Percentiles rank a stretch among this genome's conserved stretches.
Evolutionary conservation across 2,113 vertebrate genomes (phyloP).

Genomic region (Neolamprologus variostigma): DNA sequence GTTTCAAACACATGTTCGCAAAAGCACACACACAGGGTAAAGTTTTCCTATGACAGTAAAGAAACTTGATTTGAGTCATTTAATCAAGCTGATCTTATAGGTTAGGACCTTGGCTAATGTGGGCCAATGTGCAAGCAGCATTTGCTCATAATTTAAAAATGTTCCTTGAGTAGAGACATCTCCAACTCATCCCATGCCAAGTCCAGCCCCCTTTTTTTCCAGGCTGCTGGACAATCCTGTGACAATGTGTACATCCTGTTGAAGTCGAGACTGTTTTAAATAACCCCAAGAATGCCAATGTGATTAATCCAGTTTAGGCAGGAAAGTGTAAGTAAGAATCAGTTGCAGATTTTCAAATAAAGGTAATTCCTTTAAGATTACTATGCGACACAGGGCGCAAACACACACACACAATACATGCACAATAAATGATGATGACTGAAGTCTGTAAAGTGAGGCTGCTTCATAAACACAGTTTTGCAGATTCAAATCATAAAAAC

Average conservation of each 20-base stretch:
- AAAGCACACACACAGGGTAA: not conserved
- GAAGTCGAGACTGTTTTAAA: slow-evolving; percentile 40
- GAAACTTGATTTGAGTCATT: not conserved
- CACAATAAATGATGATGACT: not conserved
- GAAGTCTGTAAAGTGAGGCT: not conserved
- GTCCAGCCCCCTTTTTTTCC: not conserved
- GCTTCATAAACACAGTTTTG: not conserved
- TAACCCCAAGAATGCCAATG: slow-evolving; percentile 25
- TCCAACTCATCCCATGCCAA: slow-evolving; percentile 16
- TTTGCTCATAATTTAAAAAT: slow-evolving; percentile 1
- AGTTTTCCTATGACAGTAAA: not conserved
- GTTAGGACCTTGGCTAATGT: not conserved
- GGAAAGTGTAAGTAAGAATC: not conserved
- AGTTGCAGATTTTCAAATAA: not conserved
- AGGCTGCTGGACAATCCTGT: not conserved
- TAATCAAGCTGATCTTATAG: slow-evolving; percentile 18
- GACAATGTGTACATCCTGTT: slow-evolving; percentile 36
- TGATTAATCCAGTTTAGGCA: slow-evolving; percentile 20
- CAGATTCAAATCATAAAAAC: not conserved
- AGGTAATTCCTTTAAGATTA: not conserved
- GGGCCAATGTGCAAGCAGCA: not conserved
- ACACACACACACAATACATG: not conserved
- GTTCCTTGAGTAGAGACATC: not conserved
- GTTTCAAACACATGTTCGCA: slow-evolving; percentile 22
- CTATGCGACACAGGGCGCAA: not conserved